Evolutionary conservation across 1,140 invertebrate species (phyloP).

Genomic region (Cylas formicarius): DNA sequence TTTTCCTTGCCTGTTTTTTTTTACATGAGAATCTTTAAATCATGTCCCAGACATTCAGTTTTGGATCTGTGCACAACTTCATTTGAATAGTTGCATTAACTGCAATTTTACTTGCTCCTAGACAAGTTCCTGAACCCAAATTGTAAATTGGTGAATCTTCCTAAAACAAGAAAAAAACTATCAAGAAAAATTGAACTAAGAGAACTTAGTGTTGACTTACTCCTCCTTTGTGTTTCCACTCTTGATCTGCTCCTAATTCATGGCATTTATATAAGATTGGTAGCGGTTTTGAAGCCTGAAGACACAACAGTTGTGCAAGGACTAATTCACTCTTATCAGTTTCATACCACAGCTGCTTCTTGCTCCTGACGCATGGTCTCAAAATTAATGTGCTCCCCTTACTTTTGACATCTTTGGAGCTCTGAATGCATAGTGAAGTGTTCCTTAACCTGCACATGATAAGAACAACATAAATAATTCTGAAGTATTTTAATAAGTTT

Average conservation of each 20-base stretch:
- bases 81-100: conserved; percentile 54
- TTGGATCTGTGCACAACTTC: conserved; percentile 61
- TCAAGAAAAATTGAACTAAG: neutral
- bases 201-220: conserved; percentile 44
- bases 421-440: conserved; percentile 67
- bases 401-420: conserved; percentile 69
- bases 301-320: conserved; percentile 73
- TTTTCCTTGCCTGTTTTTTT: too few relatives aligned
- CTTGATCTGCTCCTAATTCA: conserved; percentile 81
- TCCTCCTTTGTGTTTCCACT: conserved; percentile 71
- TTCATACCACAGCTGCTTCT: conserved; percentile 80
- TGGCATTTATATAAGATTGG: conserved; percentile 84
- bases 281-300: conserved; percentile 62
- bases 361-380: conserved; percentile 55
- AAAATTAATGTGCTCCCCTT: conserved; percentile 68
- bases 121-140: conserved; percentile 74
- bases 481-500: conserved; percentile 1
- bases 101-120: conserved; percentile 51
- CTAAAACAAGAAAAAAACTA: conserved; percentile 41
- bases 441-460: conserved; percentile 46
- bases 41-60: conserved; percentile 65
- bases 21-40: conserved; percentile 6
- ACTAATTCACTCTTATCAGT: conserved; percentile 80
- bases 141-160: conserved; percentile 74
- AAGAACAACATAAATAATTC: neutral